phyloP scores from a whole-genome alignment of 2,797 vertebrate species.

The Gastrophryne carolinensis region DNA sequence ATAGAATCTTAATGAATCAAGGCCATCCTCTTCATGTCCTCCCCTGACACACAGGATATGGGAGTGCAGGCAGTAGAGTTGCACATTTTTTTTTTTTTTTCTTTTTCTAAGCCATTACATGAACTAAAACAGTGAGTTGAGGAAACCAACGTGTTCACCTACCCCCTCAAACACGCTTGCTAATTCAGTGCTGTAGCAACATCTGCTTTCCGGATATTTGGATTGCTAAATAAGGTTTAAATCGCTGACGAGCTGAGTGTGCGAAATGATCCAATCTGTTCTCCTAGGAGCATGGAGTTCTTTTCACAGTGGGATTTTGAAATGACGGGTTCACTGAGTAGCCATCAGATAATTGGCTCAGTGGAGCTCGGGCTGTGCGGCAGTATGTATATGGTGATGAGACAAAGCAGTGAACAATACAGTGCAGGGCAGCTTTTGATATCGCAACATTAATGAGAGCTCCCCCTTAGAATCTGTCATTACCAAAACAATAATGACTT shows the following conservation, averaged over 20 bases:
- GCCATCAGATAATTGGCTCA: slow-evolving; percentile 1
- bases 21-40: too few relatives aligned
- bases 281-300: not conserved
- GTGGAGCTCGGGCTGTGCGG: not conserved
- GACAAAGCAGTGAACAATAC: not conserved
- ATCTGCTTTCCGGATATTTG: not conserved
- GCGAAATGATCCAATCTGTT: not conserved
- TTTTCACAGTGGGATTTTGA: slow-evolving; percentile 7
- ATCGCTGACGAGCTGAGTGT: not conserved
- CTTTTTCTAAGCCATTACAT: too few relatives aligned
- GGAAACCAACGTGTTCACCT: too few relatives aligned
- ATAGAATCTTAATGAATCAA: too few relatives aligned
- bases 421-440: not conserved
- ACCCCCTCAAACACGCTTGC: too few relatives aligned
- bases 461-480: not conserved
- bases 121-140: too few relatives aligned
- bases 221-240: not conserved
- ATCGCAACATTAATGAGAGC: not conserved
- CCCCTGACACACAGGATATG: too few relatives aligned
- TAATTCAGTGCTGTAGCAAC: too few relatives aligned
- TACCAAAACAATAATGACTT: not conserved
- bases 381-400: too few relatives aligned
- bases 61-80: too few relatives aligned
- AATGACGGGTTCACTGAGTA: not conserved
- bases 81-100: too few relatives aligned